These are phyloP conservation scores for Progne subis DNA, from an alignment of 2,113 vertebrate species.

Conservation along the genomic window DNA sequence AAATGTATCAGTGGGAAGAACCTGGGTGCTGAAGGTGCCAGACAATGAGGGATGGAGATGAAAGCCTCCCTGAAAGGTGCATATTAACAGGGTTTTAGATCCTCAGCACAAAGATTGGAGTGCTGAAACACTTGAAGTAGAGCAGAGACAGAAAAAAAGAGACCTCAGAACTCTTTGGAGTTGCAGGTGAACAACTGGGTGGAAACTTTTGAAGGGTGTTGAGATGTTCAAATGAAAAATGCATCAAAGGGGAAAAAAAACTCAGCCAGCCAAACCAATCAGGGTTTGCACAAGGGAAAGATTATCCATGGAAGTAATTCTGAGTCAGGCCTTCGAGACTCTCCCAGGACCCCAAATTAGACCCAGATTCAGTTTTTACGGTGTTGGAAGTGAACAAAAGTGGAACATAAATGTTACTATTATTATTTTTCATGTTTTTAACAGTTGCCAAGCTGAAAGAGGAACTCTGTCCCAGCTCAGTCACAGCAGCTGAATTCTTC, in stretches of 20 bases:
- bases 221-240: not conserved
- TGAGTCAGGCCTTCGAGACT: not conserved
- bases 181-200: not conserved
- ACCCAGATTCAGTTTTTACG: not conserved
- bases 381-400: not conserved
- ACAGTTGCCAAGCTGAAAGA: not conserved
- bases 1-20: not conserved
- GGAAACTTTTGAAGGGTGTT: not conserved
- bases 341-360: not conserved
- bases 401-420: fast-evolving
- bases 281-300: fast-evolving
- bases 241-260: not conserved
- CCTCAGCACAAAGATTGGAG: fast-evolving
- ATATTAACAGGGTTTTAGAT: not conserved
- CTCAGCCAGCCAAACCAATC: not conserved
- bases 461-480: not conserved
- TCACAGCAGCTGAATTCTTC: fast-evolving
- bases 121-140: not conserved
- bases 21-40: not conserved
- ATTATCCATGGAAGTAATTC: not conserved
- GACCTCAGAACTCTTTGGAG: not conserved
- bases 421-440: not conserved
- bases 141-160: not conserved
- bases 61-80: not conserved
- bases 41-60: not conserved